These are phyloP conservation scores for Hymenopus coronatus DNA, from an alignment of 2,888 invertebrate species.

Conservation along the genomic window DNA sequence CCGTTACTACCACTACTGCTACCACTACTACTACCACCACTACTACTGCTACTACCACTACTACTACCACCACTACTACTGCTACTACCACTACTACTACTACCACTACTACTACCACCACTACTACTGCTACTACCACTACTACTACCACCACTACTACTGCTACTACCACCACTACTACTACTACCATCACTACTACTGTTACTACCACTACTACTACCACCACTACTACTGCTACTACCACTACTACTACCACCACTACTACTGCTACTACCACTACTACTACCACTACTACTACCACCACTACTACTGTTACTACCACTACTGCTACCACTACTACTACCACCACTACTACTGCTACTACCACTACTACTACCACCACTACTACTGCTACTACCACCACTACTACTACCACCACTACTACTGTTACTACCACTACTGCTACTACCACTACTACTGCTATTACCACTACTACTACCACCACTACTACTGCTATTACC, in stretches of 20 bases:
- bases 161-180: not conserved
- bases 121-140: not conserved
- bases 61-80: not conserved
- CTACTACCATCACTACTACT: not conserved
- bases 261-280: not conserved
- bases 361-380: not conserved
- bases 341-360: not conserved
- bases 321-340: not conserved
- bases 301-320: not conserved
- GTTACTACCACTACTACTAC: not conserved
- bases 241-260: not conserved
- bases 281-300: not conserved
- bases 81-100: not conserved
- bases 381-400: not conserved
- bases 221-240: not conserved
- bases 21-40: no score
- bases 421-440: not conserved
- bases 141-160: not conserved
- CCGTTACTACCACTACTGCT: no score
- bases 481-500: no score
- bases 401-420: not conserved
- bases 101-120: not conserved
- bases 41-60: no score
- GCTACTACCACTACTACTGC: not conserved
- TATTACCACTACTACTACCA: no score